Evolutionary conservation across 2,113 vertebrate genomes (phyloP), one percentile per base, ranked within the genome.

Genomic region (Bos indicus): DNA sequence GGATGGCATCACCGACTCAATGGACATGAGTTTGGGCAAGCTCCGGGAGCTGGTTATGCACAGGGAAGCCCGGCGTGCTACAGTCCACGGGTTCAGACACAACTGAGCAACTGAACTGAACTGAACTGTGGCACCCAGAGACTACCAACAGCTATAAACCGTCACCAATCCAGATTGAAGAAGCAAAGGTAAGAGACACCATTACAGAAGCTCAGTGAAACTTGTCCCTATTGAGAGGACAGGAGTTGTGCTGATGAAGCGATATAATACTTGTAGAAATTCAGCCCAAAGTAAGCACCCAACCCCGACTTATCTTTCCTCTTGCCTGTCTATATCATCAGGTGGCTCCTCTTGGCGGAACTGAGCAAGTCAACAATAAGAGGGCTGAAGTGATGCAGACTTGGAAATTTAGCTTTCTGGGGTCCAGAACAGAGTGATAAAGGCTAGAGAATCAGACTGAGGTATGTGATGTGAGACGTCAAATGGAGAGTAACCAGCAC

Each of bases 71-170:
- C 23, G 10, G n/a, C 0, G 5, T 71, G 67, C 67, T 71, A 10
- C 2, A 40, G n/a, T 12, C 10, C 67, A 71, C 12, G n/a, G 10
- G 67, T 19, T 23, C 2, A 0, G 67, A 40, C 10, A 71, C 67
- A 40, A 40, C 19, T 71, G 67, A 71, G 19, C n/a, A 71, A 36
- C n/a, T 21, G 64, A 71, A 64, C 62, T 3, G 15, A 64, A 64
- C 62, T n/a, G 62, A 64, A 23, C 9, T 59, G 43, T 60, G 17
- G 12, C 4, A 48, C 36, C 26, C 43, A 95, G 51, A 88, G 43
- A 54, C 9, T 30, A 59, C 11, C 33, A 74, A 78, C 11, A 96
- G 40, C 36, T 74, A 33, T 71, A 95, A 89, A 43, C 9, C n/a
- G 71, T 59, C 78, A 51, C 43, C 19, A 15, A 14, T 6, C 30